Conservation (phyloP, 2,888 invertebrate genomes). For the Hydropsyche betteni region DNA sequence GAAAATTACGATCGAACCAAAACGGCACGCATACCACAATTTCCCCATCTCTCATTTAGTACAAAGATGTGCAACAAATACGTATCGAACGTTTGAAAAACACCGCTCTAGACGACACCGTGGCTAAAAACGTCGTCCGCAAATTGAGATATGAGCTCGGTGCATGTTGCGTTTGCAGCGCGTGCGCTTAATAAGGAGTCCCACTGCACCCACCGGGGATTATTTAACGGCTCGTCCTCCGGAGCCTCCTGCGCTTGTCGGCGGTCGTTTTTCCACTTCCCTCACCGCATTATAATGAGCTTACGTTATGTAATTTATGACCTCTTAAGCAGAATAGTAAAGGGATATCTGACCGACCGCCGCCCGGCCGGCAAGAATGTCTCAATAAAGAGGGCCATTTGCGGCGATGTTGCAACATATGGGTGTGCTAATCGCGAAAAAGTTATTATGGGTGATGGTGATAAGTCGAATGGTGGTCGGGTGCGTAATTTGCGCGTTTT, state of each 20-base stretch:
- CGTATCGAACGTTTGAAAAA: neutral
- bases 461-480: too few relatives aligned
- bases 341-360: neutral
- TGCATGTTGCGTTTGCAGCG: slow-evolving; percentile 1
- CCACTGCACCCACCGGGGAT: slow-evolving; percentile 12
- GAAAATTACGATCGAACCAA: neutral
- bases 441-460: too few relatives aligned
- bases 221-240: slow-evolving; percentile 25
- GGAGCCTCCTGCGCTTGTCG: slow-evolving; percentile 15
- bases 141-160: slow-evolving; percentile 32
- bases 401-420: neutral
- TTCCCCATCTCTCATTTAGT: too few relatives aligned
- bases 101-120: neutral
- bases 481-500: too few relatives aligned
- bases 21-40: neutral
- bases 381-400: slow-evolving; percentile 24
- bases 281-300: slow-evolving; percentile 22
- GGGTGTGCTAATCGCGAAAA: neutral
- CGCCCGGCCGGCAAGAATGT: slow-evolving; percentile 10
- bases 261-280: slow-evolving; percentile 16
- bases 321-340: slow-evolving; percentile 17
- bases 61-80: too few relatives aligned
- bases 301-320: slow-evolving; percentile 29
- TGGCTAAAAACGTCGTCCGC: too few relatives aligned
- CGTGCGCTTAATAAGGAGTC: slow-evolving; percentile 33